These are phyloP conservation scores for Drosophila subsilvestris DNA, from an alignment of 2,888 invertebrate genomes.

Conservation along the genomic window DNA sequence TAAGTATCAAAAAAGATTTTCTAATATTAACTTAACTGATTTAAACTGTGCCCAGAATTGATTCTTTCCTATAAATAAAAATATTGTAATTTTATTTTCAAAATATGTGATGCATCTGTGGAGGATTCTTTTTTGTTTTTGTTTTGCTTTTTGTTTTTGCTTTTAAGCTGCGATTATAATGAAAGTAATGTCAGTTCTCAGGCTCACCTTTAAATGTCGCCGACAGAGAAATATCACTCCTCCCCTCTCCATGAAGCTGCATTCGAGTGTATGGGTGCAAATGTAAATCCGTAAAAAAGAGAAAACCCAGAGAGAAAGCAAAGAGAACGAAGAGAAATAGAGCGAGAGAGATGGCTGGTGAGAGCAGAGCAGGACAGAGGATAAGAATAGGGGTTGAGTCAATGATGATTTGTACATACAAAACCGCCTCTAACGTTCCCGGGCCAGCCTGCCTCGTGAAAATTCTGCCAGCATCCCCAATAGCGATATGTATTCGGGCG, in stretches of 20 bases:
- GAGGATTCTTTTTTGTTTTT: background rate
- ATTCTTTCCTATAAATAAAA: background rate
- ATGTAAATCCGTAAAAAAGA: slow-evolving; percentile 14
- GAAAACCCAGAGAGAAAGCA: slow-evolving; percentile 14
- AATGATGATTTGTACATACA: slow-evolving; percentile 30
- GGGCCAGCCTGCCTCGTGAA: slow-evolving; percentile 31
- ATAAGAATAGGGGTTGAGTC: slow-evolving; percentile 45
- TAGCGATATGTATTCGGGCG: slow-evolving; percentile 78
- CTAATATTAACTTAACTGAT: background rate
- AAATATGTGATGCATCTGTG: background rate
- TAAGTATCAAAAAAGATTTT: background rate
- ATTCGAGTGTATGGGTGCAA: slow-evolving; percentile 17
- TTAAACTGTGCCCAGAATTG: background rate
- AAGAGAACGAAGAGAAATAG: slow-evolving; percentile 35
- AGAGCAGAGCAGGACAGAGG: slow-evolving; percentile 55
- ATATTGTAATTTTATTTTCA: background rate
- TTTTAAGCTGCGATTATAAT: background rate
- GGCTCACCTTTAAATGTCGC: background rate
- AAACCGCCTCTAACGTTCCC: slow-evolving; percentile 30
- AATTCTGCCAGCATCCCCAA: slow-evolving; percentile 80
- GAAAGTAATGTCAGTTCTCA: background rate
- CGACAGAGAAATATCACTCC: slow-evolving; percentile 1
- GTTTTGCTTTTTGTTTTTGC: background rate
- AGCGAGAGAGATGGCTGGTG: slow-evolving; percentile 36
- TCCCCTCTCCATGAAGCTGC: background rate